These are phyloP conservation scores for Drosophila tripunctata DNA, from an alignment of 2,888 invertebrate genomes.

Conservation along the genomic window DNA sequence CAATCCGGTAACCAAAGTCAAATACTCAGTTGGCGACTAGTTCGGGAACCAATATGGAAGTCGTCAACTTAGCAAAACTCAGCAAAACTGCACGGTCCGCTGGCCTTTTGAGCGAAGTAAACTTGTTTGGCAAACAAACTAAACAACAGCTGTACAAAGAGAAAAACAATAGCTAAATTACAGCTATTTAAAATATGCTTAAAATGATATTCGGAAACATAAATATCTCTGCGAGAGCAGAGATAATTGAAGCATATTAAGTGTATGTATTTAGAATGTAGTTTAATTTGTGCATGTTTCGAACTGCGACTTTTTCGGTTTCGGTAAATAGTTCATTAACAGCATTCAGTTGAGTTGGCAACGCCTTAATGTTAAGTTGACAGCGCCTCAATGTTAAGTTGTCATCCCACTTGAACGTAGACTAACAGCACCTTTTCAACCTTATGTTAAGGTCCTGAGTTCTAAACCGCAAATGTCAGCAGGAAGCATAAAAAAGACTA, in stretches of 20 bases:
- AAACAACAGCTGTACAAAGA: constrained; percentile 21
- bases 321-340: too few relatives aligned
- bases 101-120: constrained; percentile 37
- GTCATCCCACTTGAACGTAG: too few relatives aligned
- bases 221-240: neutral
- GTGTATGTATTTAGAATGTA: neutral
- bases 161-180: constrained; percentile 15
- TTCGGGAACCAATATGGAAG: constrained; percentile 34
- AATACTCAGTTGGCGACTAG: constrained; percentile 28
- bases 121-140: constrained; percentile 53
- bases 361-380: neutral
- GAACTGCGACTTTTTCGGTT: neutral
- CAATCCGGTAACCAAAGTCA: constrained; percentile 43
- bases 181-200: constrained; percentile 35
- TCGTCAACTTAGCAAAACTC: constrained; percentile 21
- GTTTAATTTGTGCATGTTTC: neutral
- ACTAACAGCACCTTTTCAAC: too few relatives aligned
- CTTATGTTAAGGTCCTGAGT: too few relatives aligned
- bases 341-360: neutral
- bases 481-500: too few relatives aligned
- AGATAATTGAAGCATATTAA: constrained; percentile 6
- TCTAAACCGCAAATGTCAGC: too few relatives aligned
- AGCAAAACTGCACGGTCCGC: constrained; percentile 44
- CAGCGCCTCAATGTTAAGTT: neutral
- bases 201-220: constrained; percentile 9